phyloP scores from a whole-genome alignment of 2,797 vertebrate species.

The Thaleichthys pacificus region DNA sequence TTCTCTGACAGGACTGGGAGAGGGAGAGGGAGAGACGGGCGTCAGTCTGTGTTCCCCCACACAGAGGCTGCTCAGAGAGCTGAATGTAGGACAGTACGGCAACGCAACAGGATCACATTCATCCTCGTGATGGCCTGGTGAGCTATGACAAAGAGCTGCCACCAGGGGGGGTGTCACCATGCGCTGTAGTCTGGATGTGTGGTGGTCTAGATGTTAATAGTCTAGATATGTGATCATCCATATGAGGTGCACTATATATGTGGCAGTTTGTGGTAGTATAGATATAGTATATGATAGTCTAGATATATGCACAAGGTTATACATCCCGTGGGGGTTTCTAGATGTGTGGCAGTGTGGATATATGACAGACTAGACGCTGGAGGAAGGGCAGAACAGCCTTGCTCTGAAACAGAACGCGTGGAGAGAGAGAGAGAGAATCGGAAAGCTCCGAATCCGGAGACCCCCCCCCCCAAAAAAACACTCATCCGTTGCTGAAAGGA shows the following conservation, averaged over 20 bases:
- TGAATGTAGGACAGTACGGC: neutral
- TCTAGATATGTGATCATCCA: too few species aligned
- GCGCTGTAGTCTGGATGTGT: conserved; percentile 1
- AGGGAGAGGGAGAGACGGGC: too few species aligned
- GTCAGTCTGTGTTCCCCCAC: too few species aligned
- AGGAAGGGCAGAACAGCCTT: conserved; percentile 13
- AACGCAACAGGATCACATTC: conserved; percentile 10
- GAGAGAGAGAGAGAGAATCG: neutral
- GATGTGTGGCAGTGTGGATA: too few species aligned
- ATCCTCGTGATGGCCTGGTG: neutral
- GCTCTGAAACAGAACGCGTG: neutral
- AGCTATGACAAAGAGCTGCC: conserved; percentile 49
- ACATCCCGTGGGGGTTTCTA: too few species aligned
- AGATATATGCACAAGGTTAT: too few species aligned
- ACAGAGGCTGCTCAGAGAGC: neutral
- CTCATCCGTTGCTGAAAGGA: conserved; percentile 30
- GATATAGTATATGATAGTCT: too few species aligned
- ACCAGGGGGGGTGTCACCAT: conserved; percentile 57
- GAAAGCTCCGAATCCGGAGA: too few species aligned
- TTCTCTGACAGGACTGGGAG: too few species aligned
- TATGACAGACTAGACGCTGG: neutral
- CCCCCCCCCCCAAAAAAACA: neutral
- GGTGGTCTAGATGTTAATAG: too few species aligned
- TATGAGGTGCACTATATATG: too few species aligned
- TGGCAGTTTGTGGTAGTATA: too few species aligned